phyloP scores from a whole-genome alignment of 2,888 invertebrate species.

The Helicoverpa assulta region DNA sequence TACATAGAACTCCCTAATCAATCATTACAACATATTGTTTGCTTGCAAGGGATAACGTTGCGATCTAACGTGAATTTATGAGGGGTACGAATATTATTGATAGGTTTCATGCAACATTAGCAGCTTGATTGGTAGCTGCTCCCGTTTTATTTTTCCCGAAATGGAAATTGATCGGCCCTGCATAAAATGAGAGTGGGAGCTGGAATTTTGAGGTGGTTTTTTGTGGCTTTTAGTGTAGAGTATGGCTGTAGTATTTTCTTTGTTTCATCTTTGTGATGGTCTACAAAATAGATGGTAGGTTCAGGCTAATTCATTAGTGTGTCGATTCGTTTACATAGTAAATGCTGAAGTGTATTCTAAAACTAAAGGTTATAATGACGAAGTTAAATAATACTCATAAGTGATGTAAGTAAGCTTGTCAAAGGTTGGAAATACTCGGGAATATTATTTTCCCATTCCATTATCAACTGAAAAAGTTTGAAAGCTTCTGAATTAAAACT shows the following conservation, averaged over 20 bases:
- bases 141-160: conserved; percentile 60
- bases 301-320: not conserved
- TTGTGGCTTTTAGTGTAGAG: not conserved
- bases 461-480: not conserved
- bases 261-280: not conserved
- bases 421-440: too few species aligned
- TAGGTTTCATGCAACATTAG: conserved; percentile 82
- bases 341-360: too few species aligned
- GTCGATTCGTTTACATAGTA: not conserved
- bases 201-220: not conserved
- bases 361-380: too few species aligned
- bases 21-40: conserved; percentile 81
- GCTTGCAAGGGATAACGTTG: conserved; percentile 74
- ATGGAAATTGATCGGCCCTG: conserved; percentile 48
- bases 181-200: conserved; percentile 21
- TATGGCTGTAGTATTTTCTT: not conserved
- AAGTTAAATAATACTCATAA: too few species aligned
- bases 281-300: too few species aligned
- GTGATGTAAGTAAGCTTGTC: too few species aligned
- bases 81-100: conserved; percentile 76
- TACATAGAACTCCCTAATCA: conserved; percentile 73
- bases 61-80: conserved; percentile 76
- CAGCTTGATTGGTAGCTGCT: conserved; percentile 70
- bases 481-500: conserved; percentile 47
- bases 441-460: not conserved